phyloP scores from a whole-genome alignment of 2,797 vertebrate species.

The Oryzias sinensis region DNA sequence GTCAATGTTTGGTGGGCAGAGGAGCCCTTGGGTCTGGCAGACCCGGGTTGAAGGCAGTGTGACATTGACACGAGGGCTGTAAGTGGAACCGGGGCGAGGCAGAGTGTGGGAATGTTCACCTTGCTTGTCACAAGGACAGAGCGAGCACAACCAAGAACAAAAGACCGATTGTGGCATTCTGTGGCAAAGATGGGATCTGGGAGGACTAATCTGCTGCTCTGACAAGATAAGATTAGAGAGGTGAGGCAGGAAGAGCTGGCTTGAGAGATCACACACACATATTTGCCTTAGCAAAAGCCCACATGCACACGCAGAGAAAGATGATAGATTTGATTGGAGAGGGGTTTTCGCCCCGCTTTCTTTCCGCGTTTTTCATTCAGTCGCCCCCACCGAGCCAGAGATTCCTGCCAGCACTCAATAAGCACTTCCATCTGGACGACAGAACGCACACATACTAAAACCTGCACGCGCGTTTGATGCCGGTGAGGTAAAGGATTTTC shows the following conservation, averaged over 20 bases:
- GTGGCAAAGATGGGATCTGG: slow-evolving; percentile 71
- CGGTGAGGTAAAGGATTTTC: slow-evolving; percentile 60
- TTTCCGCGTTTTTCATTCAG: slow-evolving; percentile 46
- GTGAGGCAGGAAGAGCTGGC: slow-evolving; percentile 70
- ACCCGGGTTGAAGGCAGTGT: slow-evolving; percentile 43
- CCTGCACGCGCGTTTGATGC: slow-evolving; percentile 29
- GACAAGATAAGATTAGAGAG: slow-evolving; percentile 80
- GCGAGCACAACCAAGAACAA: slow-evolving; percentile 63
- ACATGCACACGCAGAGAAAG: slow-evolving; percentile 38
- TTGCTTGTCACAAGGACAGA: slow-evolving; percentile 48
- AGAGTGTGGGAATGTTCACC: slow-evolving; percentile 52
- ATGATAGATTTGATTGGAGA: slow-evolving; percentile 74
- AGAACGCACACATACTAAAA: slow-evolving; percentile 39
- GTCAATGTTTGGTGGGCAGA: slow-evolving; percentile 38
- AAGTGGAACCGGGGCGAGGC: slow-evolving; percentile 36
- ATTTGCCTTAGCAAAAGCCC: slow-evolving; percentile 6
- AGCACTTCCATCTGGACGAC: slow-evolving; percentile 77
- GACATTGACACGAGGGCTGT: slow-evolving; percentile 59
- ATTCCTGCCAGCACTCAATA: slow-evolving; percentile 71
- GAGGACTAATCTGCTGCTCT: slow-evolving; percentile 76
- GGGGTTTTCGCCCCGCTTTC: slow-evolving; percentile 68
- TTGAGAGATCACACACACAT: slow-evolving; percentile 59
- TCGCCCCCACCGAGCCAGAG: slow-evolving; percentile 56
- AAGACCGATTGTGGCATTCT: slow-evolving; percentile 73
- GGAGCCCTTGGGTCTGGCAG: slow-evolving; percentile 31